phyloP scores from a whole-genome alignment of 1,140 invertebrate genomes.

The Musca vetustissima region DNA sequence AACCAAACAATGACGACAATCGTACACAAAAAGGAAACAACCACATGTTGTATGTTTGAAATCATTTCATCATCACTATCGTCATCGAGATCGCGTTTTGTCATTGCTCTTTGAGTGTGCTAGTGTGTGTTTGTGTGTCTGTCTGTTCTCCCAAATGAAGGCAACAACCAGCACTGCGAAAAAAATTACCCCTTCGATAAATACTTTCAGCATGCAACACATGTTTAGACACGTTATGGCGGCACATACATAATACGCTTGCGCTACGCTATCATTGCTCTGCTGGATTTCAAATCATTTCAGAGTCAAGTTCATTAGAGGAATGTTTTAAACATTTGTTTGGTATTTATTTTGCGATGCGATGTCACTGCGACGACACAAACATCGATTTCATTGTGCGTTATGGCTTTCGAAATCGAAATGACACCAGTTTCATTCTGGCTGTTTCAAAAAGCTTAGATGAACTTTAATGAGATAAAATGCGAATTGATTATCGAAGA shows the following conservation, averaged over 20 bases:
- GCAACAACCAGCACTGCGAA: neutral
- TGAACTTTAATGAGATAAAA: neutral
- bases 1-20: neutral
- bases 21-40: neutral
- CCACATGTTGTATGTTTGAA: slow-evolving; percentile 2
- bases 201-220: slow-evolving; percentile 15
- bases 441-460: neutral
- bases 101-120: too few relatives aligned
- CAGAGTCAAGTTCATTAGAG: slow-evolving; percentile 18
- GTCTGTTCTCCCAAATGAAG: neutral
- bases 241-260: neutral
- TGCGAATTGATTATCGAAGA: too few relatives aligned
- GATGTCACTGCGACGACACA: too few relatives aligned
- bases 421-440: neutral
- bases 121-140: too few relatives aligned
- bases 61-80: too few relatives aligned
- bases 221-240: neutral
- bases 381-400: too few relatives aligned
- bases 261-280: too few relatives aligned
- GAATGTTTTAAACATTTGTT: slow-evolving; percentile 9
- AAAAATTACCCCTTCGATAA: neutral
- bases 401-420: too few relatives aligned
- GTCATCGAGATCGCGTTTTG: too few relatives aligned
- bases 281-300: neutral
- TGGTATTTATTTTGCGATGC: neutral